These are phyloP conservation scores for Cylloceria caligata DNA, from an alignment of 2,888 invertebrate species.

Conservation along the genomic window DNA sequence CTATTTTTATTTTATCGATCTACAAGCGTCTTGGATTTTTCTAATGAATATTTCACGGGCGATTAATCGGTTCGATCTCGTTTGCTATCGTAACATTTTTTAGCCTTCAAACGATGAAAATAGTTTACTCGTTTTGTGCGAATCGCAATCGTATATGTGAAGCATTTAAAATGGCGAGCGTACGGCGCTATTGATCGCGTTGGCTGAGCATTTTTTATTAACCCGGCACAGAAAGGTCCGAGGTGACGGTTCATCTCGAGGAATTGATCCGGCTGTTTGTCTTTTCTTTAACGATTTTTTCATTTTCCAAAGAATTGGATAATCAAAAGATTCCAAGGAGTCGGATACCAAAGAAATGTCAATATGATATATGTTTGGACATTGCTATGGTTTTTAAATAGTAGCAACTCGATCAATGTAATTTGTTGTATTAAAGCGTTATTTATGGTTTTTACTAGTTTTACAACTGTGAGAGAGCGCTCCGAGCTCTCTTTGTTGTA, in stretches of 20 bases:
- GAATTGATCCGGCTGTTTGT: neutral
- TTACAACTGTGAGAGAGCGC: too few species aligned
- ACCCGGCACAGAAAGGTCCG: conserved; percentile 28
- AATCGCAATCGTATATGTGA: conserved; percentile 3
- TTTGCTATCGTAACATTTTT: neutral
- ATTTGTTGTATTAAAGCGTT: too few species aligned
- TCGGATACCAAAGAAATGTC: neutral
- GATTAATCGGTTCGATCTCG: too few species aligned
- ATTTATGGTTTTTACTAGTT: too few species aligned
- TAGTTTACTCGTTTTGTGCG: neutral
- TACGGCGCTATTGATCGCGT: conserved; percentile 54
- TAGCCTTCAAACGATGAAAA: neutral
- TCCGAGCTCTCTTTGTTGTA: too few species aligned
- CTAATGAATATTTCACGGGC: too few species aligned
- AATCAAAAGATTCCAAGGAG: too few species aligned
- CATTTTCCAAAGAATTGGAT: neutral
- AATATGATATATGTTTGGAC: too few species aligned
- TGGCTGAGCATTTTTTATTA: conserved; percentile 17
- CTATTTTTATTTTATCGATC: conserved; percentile 22
- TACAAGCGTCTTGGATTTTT: neutral
- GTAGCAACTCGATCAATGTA: too few species aligned
- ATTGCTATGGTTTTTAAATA: too few species aligned
- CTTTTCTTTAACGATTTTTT: neutral
- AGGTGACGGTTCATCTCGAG: conserved; percentile 15
- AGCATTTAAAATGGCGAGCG: conserved; percentile 63